Conservation (phyloP, 2,113 vertebrate genomes). For the Myocastor coypus region DNA sequence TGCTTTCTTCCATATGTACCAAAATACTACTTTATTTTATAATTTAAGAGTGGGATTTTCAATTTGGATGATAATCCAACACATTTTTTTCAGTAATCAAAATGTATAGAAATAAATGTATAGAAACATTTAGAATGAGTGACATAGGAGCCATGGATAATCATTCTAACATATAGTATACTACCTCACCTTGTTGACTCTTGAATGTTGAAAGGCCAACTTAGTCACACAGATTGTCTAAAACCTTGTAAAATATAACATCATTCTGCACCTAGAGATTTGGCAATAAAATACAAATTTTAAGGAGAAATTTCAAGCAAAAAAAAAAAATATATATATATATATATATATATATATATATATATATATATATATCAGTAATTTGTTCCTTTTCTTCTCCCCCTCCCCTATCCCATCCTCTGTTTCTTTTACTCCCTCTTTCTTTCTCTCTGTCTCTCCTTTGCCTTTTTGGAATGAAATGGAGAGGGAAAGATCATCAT, state of each 20-base stretch:
- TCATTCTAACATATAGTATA: neutral
- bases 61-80: slow-evolving; percentile 39
- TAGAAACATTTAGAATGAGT: slow-evolving; percentile 35
- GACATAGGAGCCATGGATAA: neutral
- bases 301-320: slow-evolving; percentile 75
- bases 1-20: slow-evolving; percentile 30
- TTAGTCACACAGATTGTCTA: neutral
- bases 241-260: slow-evolving; percentile 77
- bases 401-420: too few species aligned
- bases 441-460: neutral
- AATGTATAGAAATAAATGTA: slow-evolving; percentile 39
- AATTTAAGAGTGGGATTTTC: slow-evolving; percentile 42
- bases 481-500: neutral
- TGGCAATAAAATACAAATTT: slow-evolving; percentile 74
- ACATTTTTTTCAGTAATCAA: neutral
- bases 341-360: too few species aligned
- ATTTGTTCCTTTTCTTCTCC: slow-evolving; percentile 35
- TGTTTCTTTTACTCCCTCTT: too few species aligned
- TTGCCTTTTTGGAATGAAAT: neutral
- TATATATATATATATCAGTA: too few species aligned
- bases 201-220: slow-evolving; percentile 2
- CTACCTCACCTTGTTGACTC: slow-evolving; percentile 12
- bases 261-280: slow-evolving; percentile 48
- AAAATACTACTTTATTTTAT: slow-evolving; percentile 42
- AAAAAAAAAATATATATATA: too few species aligned